Evolutionary conservation across 1,140 invertebrate species (phyloP).

Genomic region (Lucilia cuprina): DNA sequence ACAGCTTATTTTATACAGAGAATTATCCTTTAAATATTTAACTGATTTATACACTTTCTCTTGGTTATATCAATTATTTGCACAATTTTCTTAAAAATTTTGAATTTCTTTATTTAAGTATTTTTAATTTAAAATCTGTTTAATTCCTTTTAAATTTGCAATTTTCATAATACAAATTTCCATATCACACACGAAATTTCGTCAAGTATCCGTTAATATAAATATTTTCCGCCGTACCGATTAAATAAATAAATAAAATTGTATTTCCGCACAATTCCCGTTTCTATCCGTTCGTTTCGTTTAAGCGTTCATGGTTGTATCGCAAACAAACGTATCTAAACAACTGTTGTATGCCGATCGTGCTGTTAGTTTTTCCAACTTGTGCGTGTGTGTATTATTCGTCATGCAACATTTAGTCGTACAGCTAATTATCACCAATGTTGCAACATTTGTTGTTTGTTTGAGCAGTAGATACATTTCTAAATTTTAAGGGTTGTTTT

Average conservation of each 20-base stretch:
- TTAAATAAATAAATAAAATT: background rate
- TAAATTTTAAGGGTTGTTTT: background rate
- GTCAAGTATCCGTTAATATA: too few relatives aligned
- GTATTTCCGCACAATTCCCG: background rate
- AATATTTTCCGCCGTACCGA: too few relatives aligned
- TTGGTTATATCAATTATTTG: too few relatives aligned
- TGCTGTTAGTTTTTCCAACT: background rate
- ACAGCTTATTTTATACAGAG: too few relatives aligned
- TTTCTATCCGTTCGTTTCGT: background rate
- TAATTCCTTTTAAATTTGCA: too few relatives aligned
- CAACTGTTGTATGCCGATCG: slow-evolving; percentile 2
- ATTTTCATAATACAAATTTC: too few relatives aligned
- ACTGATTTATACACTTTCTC: too few relatives aligned
- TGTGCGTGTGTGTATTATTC: background rate
- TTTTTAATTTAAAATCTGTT: too few relatives aligned
- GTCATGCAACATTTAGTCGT: background rate
- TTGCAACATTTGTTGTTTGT: slow-evolving; percentile 13
- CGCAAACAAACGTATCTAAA: background rate
- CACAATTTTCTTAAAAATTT: too few relatives aligned
- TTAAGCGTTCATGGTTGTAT: background rate
- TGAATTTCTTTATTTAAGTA: too few relatives aligned
- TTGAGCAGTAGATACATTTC: background rate
- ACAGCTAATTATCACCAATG: background rate
- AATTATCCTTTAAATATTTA: too few relatives aligned
- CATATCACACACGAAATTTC: too few relatives aligned